phyloP scores from a whole-genome alignment of 2,888 invertebrate genomes.

The Amblyjoppa fuscipennis region DNA sequence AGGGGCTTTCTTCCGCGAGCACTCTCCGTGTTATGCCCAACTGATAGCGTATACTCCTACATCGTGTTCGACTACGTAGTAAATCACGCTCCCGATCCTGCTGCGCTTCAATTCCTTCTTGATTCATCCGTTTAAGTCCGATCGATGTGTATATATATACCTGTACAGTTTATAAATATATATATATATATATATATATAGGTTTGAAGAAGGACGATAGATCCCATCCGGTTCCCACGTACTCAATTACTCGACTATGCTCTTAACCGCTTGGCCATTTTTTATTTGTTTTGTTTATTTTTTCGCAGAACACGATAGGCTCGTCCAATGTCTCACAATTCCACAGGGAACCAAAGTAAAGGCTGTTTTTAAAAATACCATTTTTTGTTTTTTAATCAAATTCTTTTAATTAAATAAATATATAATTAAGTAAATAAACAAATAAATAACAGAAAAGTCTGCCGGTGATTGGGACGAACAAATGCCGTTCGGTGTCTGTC shows the following conservation, averaged over 20 bases:
- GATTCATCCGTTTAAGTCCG: constrained; percentile 61
- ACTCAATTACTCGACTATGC: constrained; percentile 66
- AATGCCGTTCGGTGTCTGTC: constrained; percentile 69
- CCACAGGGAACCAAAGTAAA: too few relatives aligned
- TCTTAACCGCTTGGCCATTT: constrained; percentile 50
- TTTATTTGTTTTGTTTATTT: constrained; percentile 6
- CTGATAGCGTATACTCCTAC: constrained; percentile 34
- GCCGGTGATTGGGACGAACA: constrained; percentile 38
- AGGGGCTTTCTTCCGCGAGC: constrained; percentile 50
- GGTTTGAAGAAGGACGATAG: constrained; percentile 55
- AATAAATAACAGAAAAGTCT: not conserved
- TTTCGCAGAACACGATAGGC: not conserved
- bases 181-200: constrained; percentile 27
- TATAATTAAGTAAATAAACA: too few relatives aligned
- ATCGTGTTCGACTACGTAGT: constrained; percentile 63
- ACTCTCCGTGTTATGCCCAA: constrained; percentile 29
- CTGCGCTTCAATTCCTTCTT: constrained; percentile 64
- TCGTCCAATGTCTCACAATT: too few relatives aligned
- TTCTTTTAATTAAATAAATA: too few relatives aligned
- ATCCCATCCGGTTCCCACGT: constrained; percentile 74
- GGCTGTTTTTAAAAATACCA: too few relatives aligned
- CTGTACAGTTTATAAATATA: constrained; percentile 36
- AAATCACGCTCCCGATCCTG: constrained; percentile 63
- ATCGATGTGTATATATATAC: constrained; percentile 29
- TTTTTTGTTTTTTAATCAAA: too few relatives aligned